These are phyloP conservation scores for Limnodromus scolopaceus DNA, from an alignment of 2,797 vertebrate genomes.

Conservation along the genomic window DNA sequence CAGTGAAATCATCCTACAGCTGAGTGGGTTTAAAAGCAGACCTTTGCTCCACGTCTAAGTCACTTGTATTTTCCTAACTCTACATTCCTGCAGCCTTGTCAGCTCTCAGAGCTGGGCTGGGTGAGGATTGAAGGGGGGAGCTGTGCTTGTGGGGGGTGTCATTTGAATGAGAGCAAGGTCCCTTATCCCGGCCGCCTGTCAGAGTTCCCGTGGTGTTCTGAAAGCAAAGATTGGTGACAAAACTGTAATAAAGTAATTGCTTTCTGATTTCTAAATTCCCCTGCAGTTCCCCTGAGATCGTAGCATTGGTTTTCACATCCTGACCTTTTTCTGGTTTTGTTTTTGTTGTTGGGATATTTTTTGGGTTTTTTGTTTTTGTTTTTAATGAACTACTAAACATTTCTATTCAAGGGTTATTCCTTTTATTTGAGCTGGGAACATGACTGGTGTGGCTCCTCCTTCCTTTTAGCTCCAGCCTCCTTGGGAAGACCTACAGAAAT, in stretches of 20 bases:
- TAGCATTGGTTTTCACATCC: neutral
- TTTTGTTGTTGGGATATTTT: neutral
- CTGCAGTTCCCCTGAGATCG: neutral
- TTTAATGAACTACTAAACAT: neutral
- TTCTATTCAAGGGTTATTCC: neutral
- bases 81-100: neutral
- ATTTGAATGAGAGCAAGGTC: neutral
- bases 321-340: neutral
- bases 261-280: neutral
- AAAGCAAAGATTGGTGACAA: neutral
- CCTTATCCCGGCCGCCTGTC: neutral
- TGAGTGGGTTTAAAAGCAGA: neutral
- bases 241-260: neutral
- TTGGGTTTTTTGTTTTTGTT: neutral
- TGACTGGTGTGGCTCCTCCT: neutral
- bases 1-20: neutral
- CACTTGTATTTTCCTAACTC: neutral
- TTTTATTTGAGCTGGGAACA: neutral
- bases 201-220: neutral
- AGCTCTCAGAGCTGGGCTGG: neutral
- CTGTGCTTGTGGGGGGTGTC: neutral
- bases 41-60: neutral
- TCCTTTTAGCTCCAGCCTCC: conserved; percentile 25
- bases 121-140: neutral
- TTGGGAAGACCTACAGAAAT: neutral